Evolutionary conservation across 2,888 invertebrate genomes (phyloP).

Genomic region (Ramazzottius varieornatus): DNA sequence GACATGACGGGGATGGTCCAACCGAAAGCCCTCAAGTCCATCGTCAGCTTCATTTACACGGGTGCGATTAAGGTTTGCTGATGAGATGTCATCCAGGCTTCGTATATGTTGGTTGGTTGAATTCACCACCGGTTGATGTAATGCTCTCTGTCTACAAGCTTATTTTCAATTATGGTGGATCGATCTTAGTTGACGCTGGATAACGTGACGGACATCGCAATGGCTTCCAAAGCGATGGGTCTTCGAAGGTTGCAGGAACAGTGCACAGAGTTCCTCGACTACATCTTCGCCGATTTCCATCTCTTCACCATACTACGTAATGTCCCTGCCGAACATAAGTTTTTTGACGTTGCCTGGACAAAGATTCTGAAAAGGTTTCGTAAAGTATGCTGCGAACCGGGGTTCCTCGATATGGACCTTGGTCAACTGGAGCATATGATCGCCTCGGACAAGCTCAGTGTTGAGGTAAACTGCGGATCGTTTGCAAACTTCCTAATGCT

Average conservation of each 20-base stretch:
- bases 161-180: background rate
- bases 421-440: background rate
- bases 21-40: background rate
- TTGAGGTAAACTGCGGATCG: background rate
- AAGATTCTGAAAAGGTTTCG: slow-evolving; percentile 3
- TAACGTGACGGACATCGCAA: background rate
- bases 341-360: slow-evolving; percentile 1
- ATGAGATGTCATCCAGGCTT: background rate
- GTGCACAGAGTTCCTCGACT: background rate
- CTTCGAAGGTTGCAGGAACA: background rate
- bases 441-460: background rate
- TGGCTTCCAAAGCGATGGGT: background rate
- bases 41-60: background rate
- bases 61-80: background rate
- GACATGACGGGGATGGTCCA: background rate
- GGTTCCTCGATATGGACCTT: background rate
- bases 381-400: background rate
- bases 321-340: background rate
- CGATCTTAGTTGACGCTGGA: background rate
- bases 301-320: background rate
- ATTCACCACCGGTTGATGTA: background rate
- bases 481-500: background rate
- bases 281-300: background rate
- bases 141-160: background rate
- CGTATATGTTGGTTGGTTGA: background rate